These are phyloP conservation scores for Ctenopoma multispine DNA, from an alignment of 2,797 vertebrate genomes.

Conservation along the genomic window DNA sequence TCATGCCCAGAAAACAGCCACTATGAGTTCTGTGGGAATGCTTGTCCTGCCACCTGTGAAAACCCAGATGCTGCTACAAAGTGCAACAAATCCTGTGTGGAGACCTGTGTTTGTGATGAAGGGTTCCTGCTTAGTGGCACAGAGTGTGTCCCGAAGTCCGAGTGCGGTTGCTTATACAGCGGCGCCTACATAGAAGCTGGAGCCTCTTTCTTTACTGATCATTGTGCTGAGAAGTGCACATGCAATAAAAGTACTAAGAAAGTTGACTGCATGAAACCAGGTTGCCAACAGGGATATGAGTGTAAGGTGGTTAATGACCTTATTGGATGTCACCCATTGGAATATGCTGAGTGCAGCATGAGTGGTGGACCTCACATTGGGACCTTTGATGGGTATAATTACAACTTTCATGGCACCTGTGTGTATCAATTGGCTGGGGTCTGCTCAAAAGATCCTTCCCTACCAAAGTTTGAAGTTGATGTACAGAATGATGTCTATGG, in stretches of 20 bases:
- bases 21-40: constrained; percentile 75
- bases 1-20: constrained; percentile 81
- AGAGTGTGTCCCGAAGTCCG: constrained; percentile 62
- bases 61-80: not conserved
- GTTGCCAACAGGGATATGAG: constrained; percentile 46
- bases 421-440: constrained; percentile 80
- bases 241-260: constrained; percentile 48
- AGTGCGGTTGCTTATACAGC: constrained; percentile 78
- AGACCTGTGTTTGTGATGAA: constrained; percentile 78
- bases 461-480: constrained; percentile 81
- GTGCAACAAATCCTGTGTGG: constrained; percentile 78
- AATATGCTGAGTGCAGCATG: constrained; percentile 57
- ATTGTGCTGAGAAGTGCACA: constrained; percentile 67
- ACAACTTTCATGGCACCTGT: constrained; percentile 85
- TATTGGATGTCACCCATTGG: constrained; percentile 46
- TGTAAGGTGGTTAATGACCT: constrained; percentile 53
- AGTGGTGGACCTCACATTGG: constrained; percentile 59
- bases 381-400: constrained; percentile 68
- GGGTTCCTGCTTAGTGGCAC: constrained; percentile 76
- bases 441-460: constrained; percentile 45
- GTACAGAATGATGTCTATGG: constrained; percentile 78
- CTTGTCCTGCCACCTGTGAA: constrained; percentile 81
- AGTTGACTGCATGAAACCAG: constrained; percentile 36
- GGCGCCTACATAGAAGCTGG: constrained; percentile 65
- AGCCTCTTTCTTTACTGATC: constrained; percentile 74